These are phyloP conservation scores for Ivindomyrus marchei DNA, from an alignment of 2,113 vertebrate genomes.

Conservation along the genomic window DNA sequence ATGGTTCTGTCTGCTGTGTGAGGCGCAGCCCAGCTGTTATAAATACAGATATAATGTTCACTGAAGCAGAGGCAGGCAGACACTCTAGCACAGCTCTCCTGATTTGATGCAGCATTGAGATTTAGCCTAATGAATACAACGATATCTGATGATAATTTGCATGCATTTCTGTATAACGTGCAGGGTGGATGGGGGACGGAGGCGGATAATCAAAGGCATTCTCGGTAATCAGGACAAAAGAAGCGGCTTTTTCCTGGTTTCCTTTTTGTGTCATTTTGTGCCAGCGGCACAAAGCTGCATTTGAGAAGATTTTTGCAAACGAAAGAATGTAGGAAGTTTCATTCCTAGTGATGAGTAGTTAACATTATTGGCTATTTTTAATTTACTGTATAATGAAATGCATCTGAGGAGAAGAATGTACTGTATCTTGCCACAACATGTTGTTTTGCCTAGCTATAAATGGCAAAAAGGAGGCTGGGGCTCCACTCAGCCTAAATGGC, in stretches of 20 bases:
- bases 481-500: neutral
- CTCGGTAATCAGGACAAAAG: neutral
- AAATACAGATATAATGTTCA: neutral
- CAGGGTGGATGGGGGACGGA: neutral
- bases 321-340: neutral
- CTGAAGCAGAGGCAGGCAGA: neutral
- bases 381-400: neutral
- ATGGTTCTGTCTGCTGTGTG: neutral
- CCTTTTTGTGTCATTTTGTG: neutral
- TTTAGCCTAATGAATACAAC: neutral
- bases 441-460: neutral
- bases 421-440: neutral
- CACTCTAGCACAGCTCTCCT: neutral
- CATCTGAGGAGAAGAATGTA: neutral
- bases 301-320: neutral
- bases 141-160: neutral
- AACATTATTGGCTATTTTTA: neutral
- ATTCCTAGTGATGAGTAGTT: neutral
- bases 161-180: neutral
- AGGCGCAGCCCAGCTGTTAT: neutral
- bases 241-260: neutral
- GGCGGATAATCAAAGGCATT: neutral
- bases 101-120: neutral
- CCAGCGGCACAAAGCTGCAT: neutral
- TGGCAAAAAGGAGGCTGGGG: neutral